Conservation (phyloP, 2,888 invertebrate species). For the Ophraella communa region DNA sequence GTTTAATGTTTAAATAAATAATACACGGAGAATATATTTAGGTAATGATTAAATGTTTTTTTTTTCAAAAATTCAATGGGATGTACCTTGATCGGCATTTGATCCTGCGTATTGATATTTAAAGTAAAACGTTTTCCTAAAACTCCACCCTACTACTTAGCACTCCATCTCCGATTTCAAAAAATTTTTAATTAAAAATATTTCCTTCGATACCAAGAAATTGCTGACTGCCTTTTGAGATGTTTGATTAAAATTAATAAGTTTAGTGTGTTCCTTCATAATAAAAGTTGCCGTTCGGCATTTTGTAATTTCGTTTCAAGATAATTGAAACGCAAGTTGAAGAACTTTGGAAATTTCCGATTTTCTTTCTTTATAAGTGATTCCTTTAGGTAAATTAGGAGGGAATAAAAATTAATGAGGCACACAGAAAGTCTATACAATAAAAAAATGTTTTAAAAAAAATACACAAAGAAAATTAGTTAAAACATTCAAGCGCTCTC, state of each 20-base stretch:
- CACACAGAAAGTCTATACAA: neutral
- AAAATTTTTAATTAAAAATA: constrained; percentile 22
- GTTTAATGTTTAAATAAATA: no score
- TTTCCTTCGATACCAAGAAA: neutral
- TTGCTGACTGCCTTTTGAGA: constrained; percentile 5
- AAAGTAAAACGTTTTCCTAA: neutral
- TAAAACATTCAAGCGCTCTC: no score
- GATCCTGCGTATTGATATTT: neutral
- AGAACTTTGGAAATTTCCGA: constrained; percentile 18
- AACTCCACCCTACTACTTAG: neutral
- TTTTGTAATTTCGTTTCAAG: constrained; percentile 11
- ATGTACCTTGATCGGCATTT: neutral
- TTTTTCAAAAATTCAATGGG: neutral
- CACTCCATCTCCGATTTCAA: neutral
- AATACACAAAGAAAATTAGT: no score
- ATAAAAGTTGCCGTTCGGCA: neutral
- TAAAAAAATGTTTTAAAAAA: neutral
- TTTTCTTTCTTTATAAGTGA: constrained; percentile 9
- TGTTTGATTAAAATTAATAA: constrained; percentile 31
- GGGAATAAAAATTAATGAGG: constrained; percentile 17
- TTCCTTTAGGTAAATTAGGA: constrained; percentile 16
- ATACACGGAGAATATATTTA: no score
- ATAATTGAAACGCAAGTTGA: constrained; percentile 25
- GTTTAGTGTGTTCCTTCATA: constrained; percentile 25
- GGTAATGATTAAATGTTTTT: neutral